Evolutionary conservation across 2,797 vertebrate genomes (phyloP).

Genomic region (Platyrinchus mystaceus): DNA sequence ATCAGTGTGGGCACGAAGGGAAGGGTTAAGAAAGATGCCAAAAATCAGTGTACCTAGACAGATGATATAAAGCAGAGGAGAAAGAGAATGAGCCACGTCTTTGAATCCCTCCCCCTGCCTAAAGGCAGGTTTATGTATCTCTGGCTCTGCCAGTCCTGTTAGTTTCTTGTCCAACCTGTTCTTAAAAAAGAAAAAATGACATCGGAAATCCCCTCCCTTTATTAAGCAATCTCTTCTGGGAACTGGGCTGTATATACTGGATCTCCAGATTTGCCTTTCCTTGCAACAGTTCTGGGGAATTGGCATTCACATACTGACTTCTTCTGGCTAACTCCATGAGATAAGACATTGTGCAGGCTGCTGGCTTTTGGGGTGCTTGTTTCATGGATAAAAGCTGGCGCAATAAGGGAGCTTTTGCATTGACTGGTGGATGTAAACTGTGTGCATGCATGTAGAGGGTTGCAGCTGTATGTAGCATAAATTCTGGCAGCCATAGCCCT

Average conservation of each 20-base stretch:
- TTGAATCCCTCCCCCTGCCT: not conserved
- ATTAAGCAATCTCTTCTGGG: not conserved
- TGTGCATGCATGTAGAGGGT: not conserved
- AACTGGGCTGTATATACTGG: not conserved
- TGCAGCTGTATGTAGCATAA: accelerated
- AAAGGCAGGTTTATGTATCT: not conserved
- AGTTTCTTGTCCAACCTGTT: not conserved
- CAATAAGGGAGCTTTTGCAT: not conserved
- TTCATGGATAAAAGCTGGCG: not conserved
- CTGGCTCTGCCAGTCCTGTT: not conserved
- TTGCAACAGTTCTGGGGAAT: not conserved
- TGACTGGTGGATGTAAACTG: no score
- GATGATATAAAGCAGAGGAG: not conserved
- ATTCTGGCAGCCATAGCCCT: not conserved
- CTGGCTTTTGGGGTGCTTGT: not conserved
- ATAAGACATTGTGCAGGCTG: not conserved
- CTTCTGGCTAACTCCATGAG: accelerated
- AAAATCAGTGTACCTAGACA: not conserved
- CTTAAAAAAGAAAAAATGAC: not conserved
- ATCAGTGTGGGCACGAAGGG: not conserved
- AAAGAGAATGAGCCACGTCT: not conserved
- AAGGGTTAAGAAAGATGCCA: not conserved
- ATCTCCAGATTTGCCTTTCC: not conserved
- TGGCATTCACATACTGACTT: not conserved
- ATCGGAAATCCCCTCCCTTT: not conserved